Evolutionary conservation across 2,797 vertebrate genomes (phyloP).

Genomic region (Notolepis coatsorum): DNA sequence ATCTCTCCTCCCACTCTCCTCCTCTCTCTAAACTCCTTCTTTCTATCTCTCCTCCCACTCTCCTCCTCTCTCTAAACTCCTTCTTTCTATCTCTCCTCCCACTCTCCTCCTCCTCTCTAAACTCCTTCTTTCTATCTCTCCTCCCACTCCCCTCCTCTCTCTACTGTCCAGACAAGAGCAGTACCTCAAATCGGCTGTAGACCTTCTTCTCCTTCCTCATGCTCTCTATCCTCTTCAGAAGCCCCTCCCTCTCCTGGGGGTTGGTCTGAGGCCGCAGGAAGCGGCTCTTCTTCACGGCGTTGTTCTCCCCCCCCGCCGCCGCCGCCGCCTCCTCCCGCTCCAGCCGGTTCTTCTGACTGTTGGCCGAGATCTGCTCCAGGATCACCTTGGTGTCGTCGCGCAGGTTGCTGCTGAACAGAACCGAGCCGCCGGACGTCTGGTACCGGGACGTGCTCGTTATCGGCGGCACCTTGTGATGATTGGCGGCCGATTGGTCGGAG

Average conservation of each 20-base stretch:
- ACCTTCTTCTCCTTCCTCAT: constrained; percentile 97
- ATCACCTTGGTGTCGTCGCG: constrained; percentile 98
- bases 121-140: no score
- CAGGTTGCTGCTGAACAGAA: constrained; percentile 95
- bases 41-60: no score
- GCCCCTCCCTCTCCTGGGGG: constrained; percentile 88
- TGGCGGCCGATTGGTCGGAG: constrained; percentile 66
- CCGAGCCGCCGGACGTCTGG: constrained; percentile 84
- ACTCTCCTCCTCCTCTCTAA: no score
- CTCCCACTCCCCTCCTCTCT: background rate
- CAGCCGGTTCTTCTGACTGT: constrained; percentile 92
- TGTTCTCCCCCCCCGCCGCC: constrained; percentile 69
- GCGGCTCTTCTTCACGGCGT: constrained; percentile 76
- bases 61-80: no score
- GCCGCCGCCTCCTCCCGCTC: constrained; percentile 79
- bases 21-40: no score
- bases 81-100: no score
- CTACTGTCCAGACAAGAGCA: constrained; percentile 22
- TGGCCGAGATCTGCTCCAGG: constrained; percentile 97
- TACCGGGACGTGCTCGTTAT: constrained; percentile 77
- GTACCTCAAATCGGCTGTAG: constrained; percentile 98
- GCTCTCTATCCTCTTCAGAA: constrained; percentile 96
- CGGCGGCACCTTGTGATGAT: constrained; percentile 63
- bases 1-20: no score
- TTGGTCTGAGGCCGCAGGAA: constrained; percentile 80